Evolutionary conservation across 1,140 invertebrate species (phyloP).

Genomic region (Drosophila hydei): DNA sequence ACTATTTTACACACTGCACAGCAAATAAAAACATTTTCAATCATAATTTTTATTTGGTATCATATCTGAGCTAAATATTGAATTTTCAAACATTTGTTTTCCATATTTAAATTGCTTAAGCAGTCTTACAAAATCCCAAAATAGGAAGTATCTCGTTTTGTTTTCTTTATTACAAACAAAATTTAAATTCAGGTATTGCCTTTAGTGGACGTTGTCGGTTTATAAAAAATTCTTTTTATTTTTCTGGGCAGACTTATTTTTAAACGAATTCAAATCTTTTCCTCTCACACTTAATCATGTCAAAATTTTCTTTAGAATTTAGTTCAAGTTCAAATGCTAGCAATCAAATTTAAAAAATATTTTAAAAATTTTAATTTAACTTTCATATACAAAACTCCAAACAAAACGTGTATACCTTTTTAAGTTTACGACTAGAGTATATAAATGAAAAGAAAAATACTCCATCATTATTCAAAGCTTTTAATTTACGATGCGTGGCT

Average conservation of each 20-base stretch:
- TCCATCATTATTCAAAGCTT: conserved; percentile 35
- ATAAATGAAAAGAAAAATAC: conserved; percentile 2
- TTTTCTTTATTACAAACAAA: background rate
- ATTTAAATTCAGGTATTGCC: conserved; percentile 5
- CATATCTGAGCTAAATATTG: no score
- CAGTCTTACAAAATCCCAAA: background rate
- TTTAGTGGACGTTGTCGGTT: conserved; percentile 8
- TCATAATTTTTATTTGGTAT: no score
- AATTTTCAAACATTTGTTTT: background rate
- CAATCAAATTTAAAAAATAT: no score
- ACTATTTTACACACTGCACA: conserved; percentile 5
- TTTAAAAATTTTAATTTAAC: no score
- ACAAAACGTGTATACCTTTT: no score
- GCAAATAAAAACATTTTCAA: background rate
- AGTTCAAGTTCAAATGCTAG: no score
- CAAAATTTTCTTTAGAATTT: no score
- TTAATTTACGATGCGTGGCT: conserved; percentile 36
- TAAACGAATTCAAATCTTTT: background rate
- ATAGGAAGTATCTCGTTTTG: background rate
- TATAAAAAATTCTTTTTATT: background rate
- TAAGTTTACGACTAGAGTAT: no score
- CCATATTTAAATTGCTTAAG: background rate
- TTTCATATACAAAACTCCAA: no score
- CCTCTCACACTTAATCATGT: conserved; percentile 1
- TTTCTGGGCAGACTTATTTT: conserved; percentile 1